Conservation (phyloP, 2,797 vertebrate species). For the Ambastaia sidthimunki region DNA sequence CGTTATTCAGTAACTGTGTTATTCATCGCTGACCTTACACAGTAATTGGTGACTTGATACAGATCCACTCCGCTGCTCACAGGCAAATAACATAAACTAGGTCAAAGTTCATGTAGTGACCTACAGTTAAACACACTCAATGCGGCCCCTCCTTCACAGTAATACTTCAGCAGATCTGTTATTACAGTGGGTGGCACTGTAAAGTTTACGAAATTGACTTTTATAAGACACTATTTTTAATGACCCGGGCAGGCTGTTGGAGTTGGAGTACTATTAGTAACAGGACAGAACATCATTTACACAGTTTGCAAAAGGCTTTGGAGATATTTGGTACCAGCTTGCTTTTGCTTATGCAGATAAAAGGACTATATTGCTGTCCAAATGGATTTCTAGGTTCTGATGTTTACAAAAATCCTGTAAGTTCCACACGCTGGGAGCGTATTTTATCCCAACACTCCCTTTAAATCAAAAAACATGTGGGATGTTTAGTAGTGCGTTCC, state of each 20-base stretch:
- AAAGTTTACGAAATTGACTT: constrained; percentile 38
- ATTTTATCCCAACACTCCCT: neutral
- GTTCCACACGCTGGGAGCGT: neutral
- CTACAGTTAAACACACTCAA: constrained; percentile 9
- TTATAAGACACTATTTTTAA: constrained; percentile 52
- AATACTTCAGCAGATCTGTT: constrained; percentile 38
- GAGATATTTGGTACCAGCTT: constrained; percentile 23
- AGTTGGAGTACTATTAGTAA: constrained; percentile 26
- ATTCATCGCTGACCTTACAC: constrained; percentile 34
- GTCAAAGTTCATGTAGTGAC: constrained; percentile 40
- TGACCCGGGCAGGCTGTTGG: constrained; percentile 37
- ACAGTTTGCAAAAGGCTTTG: constrained; percentile 9
- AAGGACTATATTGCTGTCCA: neutral
- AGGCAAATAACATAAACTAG: constrained; percentile 53
- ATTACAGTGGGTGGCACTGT: neutral
- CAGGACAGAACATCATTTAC: constrained; percentile 43
- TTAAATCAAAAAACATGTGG: neutral
- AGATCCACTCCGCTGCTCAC: constrained; percentile 27
- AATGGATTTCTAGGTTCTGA: neutral
- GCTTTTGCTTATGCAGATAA: constrained; percentile 23
- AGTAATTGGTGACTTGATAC: constrained; percentile 28
- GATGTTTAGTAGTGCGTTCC: neutral
- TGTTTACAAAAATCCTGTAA: neutral
- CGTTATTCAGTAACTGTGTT: constrained; percentile 43
- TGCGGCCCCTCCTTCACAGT: constrained; percentile 13